Percentiles rank a stretch among this genome's conserved stretches.
phyloP scores from a whole-genome alignment of 2,113 vertebrate genomes.

The Pterocles orientalis region DNA sequence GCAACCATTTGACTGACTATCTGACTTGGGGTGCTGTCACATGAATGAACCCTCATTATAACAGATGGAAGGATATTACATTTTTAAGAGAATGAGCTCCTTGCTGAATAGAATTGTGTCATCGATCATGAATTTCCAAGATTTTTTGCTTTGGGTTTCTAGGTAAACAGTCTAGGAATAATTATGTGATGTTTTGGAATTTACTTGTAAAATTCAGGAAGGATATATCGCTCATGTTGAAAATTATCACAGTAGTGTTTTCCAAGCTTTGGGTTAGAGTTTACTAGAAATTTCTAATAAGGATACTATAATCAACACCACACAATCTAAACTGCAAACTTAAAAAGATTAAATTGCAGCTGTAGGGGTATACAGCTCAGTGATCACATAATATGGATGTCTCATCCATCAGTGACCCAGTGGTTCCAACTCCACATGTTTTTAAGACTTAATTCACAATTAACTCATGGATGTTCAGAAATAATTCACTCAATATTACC shows the following conservation, averaged over 20 bases:
- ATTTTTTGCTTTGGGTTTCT: not conserved
- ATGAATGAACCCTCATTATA: not conserved
- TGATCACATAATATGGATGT: not conserved
- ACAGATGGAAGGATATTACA: not conserved
- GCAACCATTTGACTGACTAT: not conserved
- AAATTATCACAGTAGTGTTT: not conserved
- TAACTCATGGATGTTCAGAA: not conserved
- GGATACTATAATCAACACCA: not conserved
- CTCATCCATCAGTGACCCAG: not conserved
- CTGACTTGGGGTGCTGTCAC: not conserved
- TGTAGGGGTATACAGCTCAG: not conserved
- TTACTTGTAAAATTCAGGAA: not conserved
- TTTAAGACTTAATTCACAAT: not conserved
- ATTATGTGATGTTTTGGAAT: not conserved
- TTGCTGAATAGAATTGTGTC: not conserved
- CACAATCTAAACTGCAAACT: not conserved
- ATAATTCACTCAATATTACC: not conserved
- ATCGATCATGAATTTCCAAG: not conserved
- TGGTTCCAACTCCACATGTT: not conserved
- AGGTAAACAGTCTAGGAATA: not conserved
- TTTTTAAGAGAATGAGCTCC: not conserved
- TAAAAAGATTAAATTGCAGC: not conserved
- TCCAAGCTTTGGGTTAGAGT: not conserved
- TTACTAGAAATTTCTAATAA: not conserved
- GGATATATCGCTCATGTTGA: not conserved